phyloP scores from a whole-genome alignment of 2,888 invertebrate genomes.

The Agelastica alni region DNA sequence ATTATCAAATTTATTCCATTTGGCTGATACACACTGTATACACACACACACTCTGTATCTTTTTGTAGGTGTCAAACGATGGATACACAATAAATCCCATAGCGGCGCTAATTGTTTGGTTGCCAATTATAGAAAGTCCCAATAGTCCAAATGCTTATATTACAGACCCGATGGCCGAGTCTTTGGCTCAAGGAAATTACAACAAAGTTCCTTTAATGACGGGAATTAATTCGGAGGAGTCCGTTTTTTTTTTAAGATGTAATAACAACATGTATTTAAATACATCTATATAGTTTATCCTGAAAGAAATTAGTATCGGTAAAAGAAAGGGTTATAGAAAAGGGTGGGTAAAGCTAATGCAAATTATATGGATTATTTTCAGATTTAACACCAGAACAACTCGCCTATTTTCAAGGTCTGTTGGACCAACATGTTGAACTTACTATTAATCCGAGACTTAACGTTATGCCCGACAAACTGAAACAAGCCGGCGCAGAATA shows the following conservation, averaged over 20 bases:
- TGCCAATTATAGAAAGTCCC: slow-evolving; percentile 24
- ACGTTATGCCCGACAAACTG: slow-evolving; percentile 6
- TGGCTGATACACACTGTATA: too few species aligned
- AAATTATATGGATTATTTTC: too few species aligned
- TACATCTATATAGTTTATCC: too few species aligned
- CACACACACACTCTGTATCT: too few species aligned
- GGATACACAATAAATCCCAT: slow-evolving; percentile 15
- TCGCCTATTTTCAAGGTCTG: slow-evolving; percentile 1
- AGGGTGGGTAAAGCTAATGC: too few species aligned
- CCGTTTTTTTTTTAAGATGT: slow-evolving; percentile 23
- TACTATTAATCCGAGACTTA: slow-evolving; percentile 20
- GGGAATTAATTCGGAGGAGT: slow-evolving; percentile 29
- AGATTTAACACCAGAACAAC: slow-evolving; percentile 11
- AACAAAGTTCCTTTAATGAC: slow-evolving; percentile 26
- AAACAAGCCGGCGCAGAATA: slow-evolving; percentile 14
- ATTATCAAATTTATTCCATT: too few species aligned
- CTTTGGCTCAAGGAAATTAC: slow-evolving; percentile 20
- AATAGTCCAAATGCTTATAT: slow-evolving; percentile 10
- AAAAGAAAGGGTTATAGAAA: too few species aligned
- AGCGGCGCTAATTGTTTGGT: slow-evolving; percentile 23
- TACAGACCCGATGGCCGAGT: slow-evolving; percentile 22
- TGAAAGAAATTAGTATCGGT: too few species aligned
- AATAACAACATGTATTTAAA: too few species aligned
- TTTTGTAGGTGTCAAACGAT: slow-evolving; percentile 20
- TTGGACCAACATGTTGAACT: slow-evolving; percentile 13